These are phyloP conservation scores for Oxyscelio sp. DNA, from an alignment of 2,888 invertebrate species.

Conservation along the genomic window DNA sequence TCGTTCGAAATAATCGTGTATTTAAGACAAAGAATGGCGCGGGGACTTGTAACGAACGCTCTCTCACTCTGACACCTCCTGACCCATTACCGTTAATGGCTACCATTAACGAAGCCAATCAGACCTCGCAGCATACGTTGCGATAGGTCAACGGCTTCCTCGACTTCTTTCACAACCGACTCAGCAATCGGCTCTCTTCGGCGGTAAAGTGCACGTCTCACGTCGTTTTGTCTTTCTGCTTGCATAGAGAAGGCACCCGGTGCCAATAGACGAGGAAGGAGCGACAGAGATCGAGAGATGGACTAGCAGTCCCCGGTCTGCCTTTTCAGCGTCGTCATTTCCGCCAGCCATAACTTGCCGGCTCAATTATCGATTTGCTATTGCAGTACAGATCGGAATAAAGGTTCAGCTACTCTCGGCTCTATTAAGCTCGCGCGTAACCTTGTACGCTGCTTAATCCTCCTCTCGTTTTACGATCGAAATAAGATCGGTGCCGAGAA, in stretches of 20 bases:
- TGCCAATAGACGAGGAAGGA: slow-evolving; percentile 29
- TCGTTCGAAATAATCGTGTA: slow-evolving; percentile 53
- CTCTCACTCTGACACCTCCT: slow-evolving; percentile 74
- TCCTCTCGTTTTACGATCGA: slow-evolving; percentile 68
- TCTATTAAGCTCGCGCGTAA: slow-evolving; percentile 72
- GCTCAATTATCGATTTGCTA: slow-evolving; percentile 80
- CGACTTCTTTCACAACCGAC: slow-evolving; percentile 69
- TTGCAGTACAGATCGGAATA: slow-evolving; percentile 74
- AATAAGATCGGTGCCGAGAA: slow-evolving; percentile 66
- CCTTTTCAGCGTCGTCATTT: slow-evolving; percentile 80
- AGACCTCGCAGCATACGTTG: slow-evolving; percentile 72
- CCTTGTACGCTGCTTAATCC: slow-evolving; percentile 65
- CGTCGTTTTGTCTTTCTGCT: slow-evolving; percentile 72
- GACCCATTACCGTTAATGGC: slow-evolving; percentile 77
- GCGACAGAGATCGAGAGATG: slow-evolving; percentile 41
- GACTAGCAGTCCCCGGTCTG: slow-evolving; percentile 62
- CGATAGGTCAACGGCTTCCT: slow-evolving; percentile 75
- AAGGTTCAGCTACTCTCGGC: slow-evolving; percentile 69
- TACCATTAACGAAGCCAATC: slow-evolving; percentile 77
- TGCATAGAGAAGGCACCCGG: slow-evolving; percentile 54
- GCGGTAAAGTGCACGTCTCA: slow-evolving; percentile 68
- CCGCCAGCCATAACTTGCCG: slow-evolving; percentile 79
- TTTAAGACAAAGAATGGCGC: slow-evolving; percentile 62
- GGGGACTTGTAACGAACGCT: slow-evolving; percentile 63
- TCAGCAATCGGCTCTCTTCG: slow-evolving; percentile 65